phyloP scores from a whole-genome alignment of 1,140 invertebrate species.

The Drosophila serrata region DNA sequence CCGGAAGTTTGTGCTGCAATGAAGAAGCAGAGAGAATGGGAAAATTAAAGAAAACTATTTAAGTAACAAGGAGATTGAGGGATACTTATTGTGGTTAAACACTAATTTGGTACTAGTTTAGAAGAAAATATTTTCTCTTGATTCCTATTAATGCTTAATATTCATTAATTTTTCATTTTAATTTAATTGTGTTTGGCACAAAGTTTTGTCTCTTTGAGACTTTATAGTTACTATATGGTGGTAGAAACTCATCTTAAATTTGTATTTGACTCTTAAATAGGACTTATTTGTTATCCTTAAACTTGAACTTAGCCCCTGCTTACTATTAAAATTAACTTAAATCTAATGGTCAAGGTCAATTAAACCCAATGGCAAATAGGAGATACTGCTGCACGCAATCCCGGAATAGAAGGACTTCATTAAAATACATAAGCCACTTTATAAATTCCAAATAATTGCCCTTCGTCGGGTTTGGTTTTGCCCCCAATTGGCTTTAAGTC shows the following conservation, averaged over 20 bases:
- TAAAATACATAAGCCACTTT: constrained; percentile 1
- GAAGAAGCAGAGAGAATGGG: constrained; percentile 23
- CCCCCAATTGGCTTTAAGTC: constrained; percentile 33
- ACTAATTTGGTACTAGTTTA: background rate
- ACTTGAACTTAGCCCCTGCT: background rate
- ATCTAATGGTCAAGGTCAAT: background rate
- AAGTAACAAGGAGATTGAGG: background rate
- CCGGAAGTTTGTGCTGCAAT: constrained; percentile 66
- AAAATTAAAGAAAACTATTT: constrained; percentile 34
- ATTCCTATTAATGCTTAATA: too few relatives aligned
- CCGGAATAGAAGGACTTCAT: background rate
- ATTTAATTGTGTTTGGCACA: too few relatives aligned
- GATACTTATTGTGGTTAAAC: background rate
- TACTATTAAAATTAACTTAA: background rate
- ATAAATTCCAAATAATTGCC: constrained; percentile 10
- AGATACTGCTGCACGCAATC: too few relatives aligned
- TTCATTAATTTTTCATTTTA: too few relatives aligned
- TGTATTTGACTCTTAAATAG: background rate
- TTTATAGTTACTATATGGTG: background rate
- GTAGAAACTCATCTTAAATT: background rate
- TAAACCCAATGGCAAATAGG: background rate
- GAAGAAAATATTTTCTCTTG: background rate
- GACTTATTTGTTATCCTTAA: background rate
- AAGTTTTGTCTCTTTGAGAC: background rate
- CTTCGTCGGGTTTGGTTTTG: constrained; percentile 1